These are phyloP conservation scores for Himantopus leucocephalus DNA, from an alignment of 2,113 vertebrate species.

Conservation along the genomic window DNA sequence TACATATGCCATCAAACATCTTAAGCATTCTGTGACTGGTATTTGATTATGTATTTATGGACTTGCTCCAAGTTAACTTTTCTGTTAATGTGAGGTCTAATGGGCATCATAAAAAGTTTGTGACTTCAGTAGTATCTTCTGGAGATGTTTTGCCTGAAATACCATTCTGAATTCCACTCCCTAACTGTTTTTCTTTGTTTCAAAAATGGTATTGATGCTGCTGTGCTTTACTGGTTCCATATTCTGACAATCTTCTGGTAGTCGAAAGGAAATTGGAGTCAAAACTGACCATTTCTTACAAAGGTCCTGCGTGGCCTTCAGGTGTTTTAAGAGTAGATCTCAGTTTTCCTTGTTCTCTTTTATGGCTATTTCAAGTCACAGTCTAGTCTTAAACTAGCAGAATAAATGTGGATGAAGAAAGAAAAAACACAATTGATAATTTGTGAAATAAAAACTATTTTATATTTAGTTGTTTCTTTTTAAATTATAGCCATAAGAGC, in stretches of 20 bases:
- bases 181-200: background rate
- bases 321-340: background rate
- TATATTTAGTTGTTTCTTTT: conserved; percentile 32
- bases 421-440: background rate
- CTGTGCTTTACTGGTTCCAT: background rate
- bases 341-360: background rate
- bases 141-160: background rate
- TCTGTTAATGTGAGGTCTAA: background rate
- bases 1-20: background rate
- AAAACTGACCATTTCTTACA: background rate
- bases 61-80: background rate
- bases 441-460: background rate
- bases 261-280: background rate
- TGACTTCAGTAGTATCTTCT: background rate
- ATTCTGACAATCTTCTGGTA: background rate
- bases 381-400: background rate
- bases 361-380: background rate
- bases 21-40: background rate
- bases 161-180: background rate
- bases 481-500: conserved; percentile 67
- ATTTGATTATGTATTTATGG: background rate
- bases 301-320: background rate
- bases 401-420: background rate
- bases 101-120: background rate
- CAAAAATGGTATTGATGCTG: background rate